Conservation (phyloP, 1,140 invertebrate genomes). For the Leptopilina boulardi region DNA sequence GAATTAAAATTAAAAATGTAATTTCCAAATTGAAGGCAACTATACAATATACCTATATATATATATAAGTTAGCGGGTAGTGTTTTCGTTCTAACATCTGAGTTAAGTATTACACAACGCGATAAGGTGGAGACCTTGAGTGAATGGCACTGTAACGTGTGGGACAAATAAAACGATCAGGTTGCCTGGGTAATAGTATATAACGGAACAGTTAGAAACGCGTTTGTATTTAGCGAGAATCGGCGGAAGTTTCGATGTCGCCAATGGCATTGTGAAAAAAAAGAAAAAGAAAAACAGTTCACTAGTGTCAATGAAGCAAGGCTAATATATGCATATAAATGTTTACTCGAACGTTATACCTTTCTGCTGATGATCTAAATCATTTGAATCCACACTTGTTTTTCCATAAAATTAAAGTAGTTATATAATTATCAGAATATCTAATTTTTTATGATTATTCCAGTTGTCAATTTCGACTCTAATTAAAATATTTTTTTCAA, state of each 20-base stretch:
- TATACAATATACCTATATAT: conserved; percentile 61
- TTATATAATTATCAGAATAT: neutral
- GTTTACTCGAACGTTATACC: neutral
- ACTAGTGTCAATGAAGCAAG: conserved; percentile 6
- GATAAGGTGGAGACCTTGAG: conserved; percentile 54
- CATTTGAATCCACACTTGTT: neutral
- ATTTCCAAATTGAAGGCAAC: conserved; percentile 4
- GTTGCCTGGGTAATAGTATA: neutral
- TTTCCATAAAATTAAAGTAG: neutral
- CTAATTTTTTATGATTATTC: neutral
- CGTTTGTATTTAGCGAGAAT: conserved; percentile 17
- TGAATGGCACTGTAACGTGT: conserved; percentile 33
- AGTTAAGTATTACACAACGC: conserved; percentile 48
- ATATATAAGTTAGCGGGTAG: conserved; percentile 3
- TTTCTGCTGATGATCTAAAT: neutral
- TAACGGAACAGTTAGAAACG: conserved; percentile 15
- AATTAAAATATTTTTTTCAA: too few relatives aligned
- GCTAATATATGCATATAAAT: neutral
- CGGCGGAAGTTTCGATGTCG: conserved; percentile 15
- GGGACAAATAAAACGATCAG: conserved; percentile 9
- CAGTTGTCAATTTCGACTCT: too few relatives aligned
- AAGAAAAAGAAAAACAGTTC: neutral
- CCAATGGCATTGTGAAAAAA: conserved; percentile 1
- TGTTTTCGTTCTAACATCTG: conserved; percentile 10
- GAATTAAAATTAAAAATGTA: neutral